Evolutionary conservation across 2,888 invertebrate genomes (phyloP), one percentile per base, ranked within the genome.

Genomic region (Papilio protenor): DNA sequence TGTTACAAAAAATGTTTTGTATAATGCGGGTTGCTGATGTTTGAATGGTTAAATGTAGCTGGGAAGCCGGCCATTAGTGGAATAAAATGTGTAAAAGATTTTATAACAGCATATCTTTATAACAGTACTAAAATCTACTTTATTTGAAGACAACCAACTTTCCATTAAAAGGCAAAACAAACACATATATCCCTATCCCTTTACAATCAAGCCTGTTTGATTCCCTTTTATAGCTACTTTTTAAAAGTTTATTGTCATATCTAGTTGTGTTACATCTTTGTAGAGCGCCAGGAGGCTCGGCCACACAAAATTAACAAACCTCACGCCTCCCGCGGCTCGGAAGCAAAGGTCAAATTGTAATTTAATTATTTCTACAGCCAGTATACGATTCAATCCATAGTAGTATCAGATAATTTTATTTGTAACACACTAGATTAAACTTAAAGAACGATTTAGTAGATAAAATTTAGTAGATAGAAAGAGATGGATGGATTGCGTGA

Each of bases 311-410:
- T 86, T 84, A 87, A 86, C 85, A 84, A 85, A 80, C 82, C 84
- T 75, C 45, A 64, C 80, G 82, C 84, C 88, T 83, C 91, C 91
- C 85, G 90, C 85, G 52, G 88, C 71, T 85, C 88, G 81, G 90
- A 88, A 90, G 90, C 89, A 91, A 86, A 91, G 93, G 91, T 93
- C 92, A 89, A 87, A 88, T 89, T 90, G 90, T 93, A 90, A 92
- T 92, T 93, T 90, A 92, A 93, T 93, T 91, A 89, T 90, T 90
- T 86, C 85, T 81, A 85, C 81, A 82, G 77, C 76, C 76, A 77
- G 55, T 49, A 59, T 73, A 23, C 57, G 27, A 45, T 76, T 77
- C 69, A 76, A 77, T 77, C 59, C 66, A 69, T 55, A n/a, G 18
- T 1, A 55, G 61, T 8, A 64, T 52, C 23, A n/a, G 49, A 64